Base-by-base conservation (phyloP, 2,888 invertebrate genomes). In the Papilio protenor region DNA sequence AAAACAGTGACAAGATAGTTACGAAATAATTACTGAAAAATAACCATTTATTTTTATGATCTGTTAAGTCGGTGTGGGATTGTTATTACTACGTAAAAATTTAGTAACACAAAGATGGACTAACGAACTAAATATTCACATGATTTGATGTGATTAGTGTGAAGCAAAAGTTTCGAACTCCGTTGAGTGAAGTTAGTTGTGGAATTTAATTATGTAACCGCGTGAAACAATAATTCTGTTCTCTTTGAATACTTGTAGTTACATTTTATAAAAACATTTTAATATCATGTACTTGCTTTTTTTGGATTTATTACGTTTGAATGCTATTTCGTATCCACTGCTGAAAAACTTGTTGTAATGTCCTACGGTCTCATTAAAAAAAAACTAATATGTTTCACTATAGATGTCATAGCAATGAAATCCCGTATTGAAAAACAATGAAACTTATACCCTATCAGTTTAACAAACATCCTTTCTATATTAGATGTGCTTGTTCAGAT, bases 51-150 rank as follows among this genome's bases (percentile, higher is more conserved):
- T 61, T 4, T 33, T 27, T 61, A 21, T 57, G 10, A n/a, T 10
- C 64, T 64, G 8, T 18, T 8, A 11, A 10, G n/a, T n/a, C 18
- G 18, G 1, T n/a, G 1, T 33, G 8, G n/a, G 40, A 11, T 66
- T n/a, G 66, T 40, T 66, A n/a, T 66, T 66, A 2, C 4, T 40
- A 45, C 2, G 40, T 21, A 45, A 3, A n/a, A n/a, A n/a, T 21
- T 1, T 21, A 5, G 12, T 40, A 66, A 18, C 18, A 45, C 40
- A 8, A 47, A 61, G 23, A 45, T 45, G n/a, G 2, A 18, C 12
- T 66, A 27, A 76, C 69, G 33, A 27, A 74, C 72, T n/a, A 45
- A 27, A 71, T 59, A 70, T 76, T 73, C 73, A 70, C 45, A 69
- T 69, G 72, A 52, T 27, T 33, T 55, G 55, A 72, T 52, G 71